Evolutionary conservation across 2,797 vertebrate species (phyloP), one percentile per base, ranked within the genome.

Genomic region (Acanthiza pusilla): DNA sequence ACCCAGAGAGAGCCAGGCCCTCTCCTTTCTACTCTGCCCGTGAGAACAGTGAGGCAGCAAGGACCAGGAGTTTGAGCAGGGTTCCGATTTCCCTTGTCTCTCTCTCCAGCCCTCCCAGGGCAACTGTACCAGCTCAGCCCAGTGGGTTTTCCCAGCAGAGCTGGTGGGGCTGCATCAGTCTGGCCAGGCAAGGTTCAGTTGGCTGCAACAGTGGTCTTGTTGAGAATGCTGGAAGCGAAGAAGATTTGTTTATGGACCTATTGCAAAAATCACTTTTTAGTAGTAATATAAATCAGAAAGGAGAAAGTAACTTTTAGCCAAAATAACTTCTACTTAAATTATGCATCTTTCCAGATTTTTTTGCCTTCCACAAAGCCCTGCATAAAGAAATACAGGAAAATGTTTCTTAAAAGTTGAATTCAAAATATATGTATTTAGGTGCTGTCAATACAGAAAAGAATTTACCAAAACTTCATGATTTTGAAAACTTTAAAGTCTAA

Each of bases 41-140:
- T 3, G 42, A 53, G 58, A 29, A 48, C 42, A 16, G 7, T 21
- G 76, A 82, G 36, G 60, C 63, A 73, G 60, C 1, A 8, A 16
- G 2, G 3, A 18, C 7, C 3, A 23, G n/a, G 19, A 65, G 5
- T 88, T 42, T 58, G 60, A 32, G 40, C n/a, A 29, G 43, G 30
- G 34, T 15, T 51, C 3, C 14, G 11, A 2, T 50, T 67, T 18
- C n/a, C 36, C 27, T 38, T 50, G 14, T 38, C 9, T 19, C 26
- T 63, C 54, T 51, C 47, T 65, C 25, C 30, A 23, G 7, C 22
- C 10, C 77, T 62, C 3, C 1, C 75, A 13, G 48, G 22, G 17
- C 7, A 57, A 4, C 53, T 0, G 2, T 13, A 3, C n/a, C 3
- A 1, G n/a, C 32, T 80, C 73, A 74, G 61, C 47, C 60, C 6